phyloP scores from a whole-genome alignment of 2,113 vertebrate species.

The Syngnathus scovelli region DNA sequence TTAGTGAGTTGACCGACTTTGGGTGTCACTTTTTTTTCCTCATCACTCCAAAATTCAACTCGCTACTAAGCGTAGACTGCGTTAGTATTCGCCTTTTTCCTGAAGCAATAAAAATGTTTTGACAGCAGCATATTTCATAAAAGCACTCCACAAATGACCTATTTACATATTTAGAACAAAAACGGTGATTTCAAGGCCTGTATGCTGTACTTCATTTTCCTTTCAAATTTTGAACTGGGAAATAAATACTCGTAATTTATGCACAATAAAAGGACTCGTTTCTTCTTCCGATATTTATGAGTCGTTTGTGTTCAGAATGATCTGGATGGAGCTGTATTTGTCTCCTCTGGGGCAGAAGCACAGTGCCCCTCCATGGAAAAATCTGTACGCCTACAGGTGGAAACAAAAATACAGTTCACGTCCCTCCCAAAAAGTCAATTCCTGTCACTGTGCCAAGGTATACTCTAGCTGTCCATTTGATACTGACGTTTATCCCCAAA shows the following conservation, averaged over 20 bases:
- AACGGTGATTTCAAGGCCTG: no score
- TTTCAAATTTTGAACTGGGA: not conserved
- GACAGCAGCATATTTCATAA: no score
- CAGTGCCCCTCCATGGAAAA: slow-evolving; percentile 34
- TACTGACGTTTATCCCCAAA: slow-evolving; percentile 37
- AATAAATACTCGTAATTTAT: not conserved
- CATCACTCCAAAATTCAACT: no score
- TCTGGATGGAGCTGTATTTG: slow-evolving; percentile 35
- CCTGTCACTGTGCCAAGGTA: slow-evolving; percentile 36
- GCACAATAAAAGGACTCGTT: not conserved
- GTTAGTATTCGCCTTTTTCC: no score
- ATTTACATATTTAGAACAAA: no score
- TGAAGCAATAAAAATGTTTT: no score
- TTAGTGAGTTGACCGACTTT: no score
- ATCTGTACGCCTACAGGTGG: slow-evolving; percentile 43
- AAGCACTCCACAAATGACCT: no score
- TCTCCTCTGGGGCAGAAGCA: slow-evolving; percentile 31
- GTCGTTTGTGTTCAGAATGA: slow-evolving; percentile 22
- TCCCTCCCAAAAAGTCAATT: slow-evolving; percentile 42
- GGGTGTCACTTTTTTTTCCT: no score
- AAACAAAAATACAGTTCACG: slow-evolving; percentile 55
- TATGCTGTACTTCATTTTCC: no score
- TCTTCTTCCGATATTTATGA: not conserved
- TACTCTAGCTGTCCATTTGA: not conserved
- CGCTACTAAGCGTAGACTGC: no score